Evolutionary conservation across 2,888 invertebrate species (phyloP), one percentile per base, ranked within the genome.

Genomic region (Limnephilus marmoratus): DNA sequence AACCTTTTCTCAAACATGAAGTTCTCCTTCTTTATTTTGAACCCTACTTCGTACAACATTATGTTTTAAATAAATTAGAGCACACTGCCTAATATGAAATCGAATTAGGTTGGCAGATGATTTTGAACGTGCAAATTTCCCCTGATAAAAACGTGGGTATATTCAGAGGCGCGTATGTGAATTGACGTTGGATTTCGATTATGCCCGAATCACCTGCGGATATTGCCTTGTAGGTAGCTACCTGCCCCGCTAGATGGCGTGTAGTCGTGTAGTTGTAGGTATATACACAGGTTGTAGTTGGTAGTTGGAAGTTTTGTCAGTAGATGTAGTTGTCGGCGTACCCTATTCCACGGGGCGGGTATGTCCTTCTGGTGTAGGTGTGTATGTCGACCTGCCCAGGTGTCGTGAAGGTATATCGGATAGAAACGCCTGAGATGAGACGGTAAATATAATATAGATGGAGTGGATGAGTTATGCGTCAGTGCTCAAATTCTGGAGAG

Each of bases 171-270:
- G 49, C 34, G 88, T 37, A 89, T 89, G 88, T 80, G 80, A 80
- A 80, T 34, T 89, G 88, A 88, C 37, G 88, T 89, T 80, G 88
- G 41, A 80, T 89, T 89, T 89, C 88, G 88, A 89, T 89, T 89
- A 89, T 89, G 88, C 80, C 80, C 81, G 88, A 89, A 89, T 89
- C 88, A 89, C 88, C 88, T 89, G 81, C 88, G 88, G 88, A 89
- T 89, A 89, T 89, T 89, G 80, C 88, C 37, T 80, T 34, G 88
- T 29, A 86, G 86, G 45, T 86, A 86, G 80, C 80, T 31, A 1
- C 13, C 15, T 34, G 53, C 18, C 29, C 18, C 34, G 15, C 24
- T 80, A 86, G 87, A 31, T 81, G 5, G 80, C 12, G 68, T 80
- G 37, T 41, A 37, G 80, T 37, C 34, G 49, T 18, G n/a, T 31